Evolutionary conservation across 2,888 invertebrate genomes (phyloP).

Genomic region (Hirudinaria manillensis): DNA sequence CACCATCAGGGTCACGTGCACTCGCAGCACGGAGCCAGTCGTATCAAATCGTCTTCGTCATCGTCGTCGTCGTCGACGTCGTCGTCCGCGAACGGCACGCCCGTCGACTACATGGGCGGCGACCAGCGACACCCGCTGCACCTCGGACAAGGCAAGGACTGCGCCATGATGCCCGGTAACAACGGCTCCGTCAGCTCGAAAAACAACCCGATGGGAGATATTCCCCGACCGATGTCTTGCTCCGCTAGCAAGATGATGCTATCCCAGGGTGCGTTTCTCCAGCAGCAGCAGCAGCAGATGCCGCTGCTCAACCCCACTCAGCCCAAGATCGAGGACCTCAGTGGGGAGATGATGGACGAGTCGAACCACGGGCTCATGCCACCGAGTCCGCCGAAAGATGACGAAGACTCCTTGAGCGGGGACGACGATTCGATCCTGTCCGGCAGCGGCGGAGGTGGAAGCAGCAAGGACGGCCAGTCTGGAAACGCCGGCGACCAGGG

Average conservation of each 20-base stretch:
- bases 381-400: conserved; percentile 23
- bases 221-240: conserved; percentile 28
- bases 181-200: not conserved
- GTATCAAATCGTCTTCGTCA: conserved; percentile 9
- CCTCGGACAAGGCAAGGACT: conserved; percentile 1
- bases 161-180: conserved; percentile 17
- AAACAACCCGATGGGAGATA: conserved; percentile 16
- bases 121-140: conserved; percentile 15
- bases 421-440: conserved; percentile 30
- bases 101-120: conserved; percentile 20
- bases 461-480: conserved; percentile 27
- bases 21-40: not conserved
- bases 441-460: conserved; percentile 13
- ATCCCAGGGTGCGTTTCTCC: conserved; percentile 16
- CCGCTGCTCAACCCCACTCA: conserved; percentile 13
- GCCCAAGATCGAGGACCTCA: conserved; percentile 27
- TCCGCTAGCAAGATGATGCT: conserved; percentile 21
- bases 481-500: not conserved
- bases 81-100: not conserved
- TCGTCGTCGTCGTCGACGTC: conserved; percentile 24
- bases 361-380: not conserved
- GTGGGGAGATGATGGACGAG: conserved; percentile 25
- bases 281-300: conserved; percentile 22
- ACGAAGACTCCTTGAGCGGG: conserved; percentile 29
- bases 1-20: conserved; percentile 13